Conservation (phyloP, 1,140 invertebrate species). For the Drosophila bocqueti region DNA sequence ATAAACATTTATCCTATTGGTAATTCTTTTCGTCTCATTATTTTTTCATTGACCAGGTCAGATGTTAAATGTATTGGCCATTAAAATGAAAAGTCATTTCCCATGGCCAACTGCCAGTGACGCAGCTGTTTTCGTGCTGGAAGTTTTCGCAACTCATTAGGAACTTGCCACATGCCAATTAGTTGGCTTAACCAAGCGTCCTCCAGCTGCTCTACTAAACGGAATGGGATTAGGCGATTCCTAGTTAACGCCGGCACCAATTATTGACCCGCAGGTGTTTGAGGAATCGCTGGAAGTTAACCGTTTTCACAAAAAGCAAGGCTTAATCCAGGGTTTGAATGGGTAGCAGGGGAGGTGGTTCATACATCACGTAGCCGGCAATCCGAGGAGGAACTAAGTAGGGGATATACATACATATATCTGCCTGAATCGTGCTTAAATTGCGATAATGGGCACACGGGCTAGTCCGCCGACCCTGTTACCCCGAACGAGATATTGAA, state of each 20-base stretch:
- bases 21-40: conserved; percentile 5
- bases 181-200: conserved; percentile 44
- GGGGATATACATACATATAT: conserved; percentile 43
- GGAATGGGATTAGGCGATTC: conserved; percentile 15
- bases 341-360: conserved; percentile 7
- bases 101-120: conserved; percentile 26
- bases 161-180: conserved; percentile 73
- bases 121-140: conserved; percentile 40
- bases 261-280: conserved; percentile 53
- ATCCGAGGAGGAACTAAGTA: conserved; percentile 30
- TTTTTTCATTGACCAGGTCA: conserved; percentile 5
- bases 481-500: conserved; percentile 67
- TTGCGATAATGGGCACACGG: conserved; percentile 72
- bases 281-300: conserved; percentile 24
- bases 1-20: neutral
- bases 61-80: conserved; percentile 10
- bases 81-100: conserved; percentile 56
- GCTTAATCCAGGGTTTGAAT: conserved; percentile 14
- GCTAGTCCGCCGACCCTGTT: conserved; percentile 18
- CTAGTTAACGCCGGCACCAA: conserved; percentile 42
- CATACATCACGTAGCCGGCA: conserved; percentile 61
- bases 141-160: conserved; percentile 74
- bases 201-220: conserved; percentile 24
- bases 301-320: conserved; percentile 19
- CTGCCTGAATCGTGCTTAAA: conserved; percentile 68